phyloP scores from a whole-genome alignment of 1,140 invertebrate genomes.

The Bombus vancouverensis region DNA sequence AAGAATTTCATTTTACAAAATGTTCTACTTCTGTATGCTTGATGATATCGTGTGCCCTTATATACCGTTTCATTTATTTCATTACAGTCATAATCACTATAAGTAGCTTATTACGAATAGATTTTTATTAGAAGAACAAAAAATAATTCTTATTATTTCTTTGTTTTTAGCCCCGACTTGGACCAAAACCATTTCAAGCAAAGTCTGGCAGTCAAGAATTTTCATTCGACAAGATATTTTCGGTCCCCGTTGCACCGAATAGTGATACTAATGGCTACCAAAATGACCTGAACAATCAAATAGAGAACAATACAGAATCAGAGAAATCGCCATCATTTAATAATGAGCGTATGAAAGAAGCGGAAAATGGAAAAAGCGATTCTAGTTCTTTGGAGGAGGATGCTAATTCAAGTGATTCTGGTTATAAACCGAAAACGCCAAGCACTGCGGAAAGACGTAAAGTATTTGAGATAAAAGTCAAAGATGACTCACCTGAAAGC shows the following conservation, averaged over 20 bases:
- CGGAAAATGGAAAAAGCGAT: slow-evolving; percentile 85
- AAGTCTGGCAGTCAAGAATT: slow-evolving; percentile 88
- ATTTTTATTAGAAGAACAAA: not conserved
- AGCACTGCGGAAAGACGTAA: slow-evolving; percentile 89
- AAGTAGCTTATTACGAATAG: slow-evolving; percentile 7
- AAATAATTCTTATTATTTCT: slow-evolving; percentile 42
- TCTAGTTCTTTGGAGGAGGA: slow-evolving; percentile 85
- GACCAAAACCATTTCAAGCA: slow-evolving; percentile 91
- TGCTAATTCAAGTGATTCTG: slow-evolving; percentile 84
- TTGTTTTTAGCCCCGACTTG: slow-evolving; percentile 87
- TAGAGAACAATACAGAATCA: slow-evolving; percentile 63
- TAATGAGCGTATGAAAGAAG: slow-evolving; percentile 74
- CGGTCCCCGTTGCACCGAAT: slow-evolving; percentile 88
- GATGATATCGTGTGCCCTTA: slow-evolving; percentile 50
- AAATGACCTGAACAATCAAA: slow-evolving; percentile 56
- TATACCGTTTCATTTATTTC: slow-evolving; percentile 38
- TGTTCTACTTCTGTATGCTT: slow-evolving; percentile 60
- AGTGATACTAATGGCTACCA: slow-evolving; percentile 74
- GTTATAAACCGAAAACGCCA: slow-evolving; percentile 88
- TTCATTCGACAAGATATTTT: slow-evolving; percentile 91
- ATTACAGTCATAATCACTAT: slow-evolving; percentile 42
- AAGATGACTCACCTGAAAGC: slow-evolving; percentile 79
- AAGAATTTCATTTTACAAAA: slow-evolving; percentile 6
- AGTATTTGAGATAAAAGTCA: slow-evolving; percentile 85
- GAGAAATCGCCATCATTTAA: slow-evolving; percentile 75